These are phyloP conservation scores for Crossaster papposus DNA, from an alignment of 53 echinoderm and acorn worm genomes.

Conservation along the genomic window DNA sequence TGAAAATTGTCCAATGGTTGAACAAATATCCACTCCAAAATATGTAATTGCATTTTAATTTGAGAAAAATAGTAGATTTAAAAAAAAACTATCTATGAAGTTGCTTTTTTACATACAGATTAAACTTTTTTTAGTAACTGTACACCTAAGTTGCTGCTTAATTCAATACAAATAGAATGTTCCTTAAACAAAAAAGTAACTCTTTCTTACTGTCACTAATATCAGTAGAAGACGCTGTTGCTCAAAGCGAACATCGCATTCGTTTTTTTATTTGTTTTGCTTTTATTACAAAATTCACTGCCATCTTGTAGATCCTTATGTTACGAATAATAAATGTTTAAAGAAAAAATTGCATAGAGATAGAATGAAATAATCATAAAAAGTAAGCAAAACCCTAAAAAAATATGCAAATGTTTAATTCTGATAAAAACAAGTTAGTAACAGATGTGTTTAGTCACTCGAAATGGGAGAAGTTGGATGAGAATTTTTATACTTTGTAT, in stretches of 20 bases:
- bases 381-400: conserved; percentile 8
- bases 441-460: not conserved
- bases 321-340: not conserved
- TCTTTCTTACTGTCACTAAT: not conserved
- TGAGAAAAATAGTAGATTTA: no score
- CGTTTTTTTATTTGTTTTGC: no score
- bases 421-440: not conserved
- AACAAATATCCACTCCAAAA: no score
- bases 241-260: not conserved
- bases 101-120: no score
- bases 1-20: no score
- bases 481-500: not conserved
- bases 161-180: no score
- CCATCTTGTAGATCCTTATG: not conserved
- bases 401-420: not conserved
- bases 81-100: no score
- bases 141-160: no score
- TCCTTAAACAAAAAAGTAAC: no score
- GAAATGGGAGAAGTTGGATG: not conserved
- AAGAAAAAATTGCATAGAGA: not conserved
- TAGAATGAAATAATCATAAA: not conserved
- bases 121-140: no score
- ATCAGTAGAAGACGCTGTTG: not conserved
- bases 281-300: no score
- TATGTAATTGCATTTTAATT: no score